These are phyloP conservation scores for Lytechinus variegatus DNA, from an alignment of 35 echinoderm and acorn worm genomes.

Conservation along the genomic window DNA sequence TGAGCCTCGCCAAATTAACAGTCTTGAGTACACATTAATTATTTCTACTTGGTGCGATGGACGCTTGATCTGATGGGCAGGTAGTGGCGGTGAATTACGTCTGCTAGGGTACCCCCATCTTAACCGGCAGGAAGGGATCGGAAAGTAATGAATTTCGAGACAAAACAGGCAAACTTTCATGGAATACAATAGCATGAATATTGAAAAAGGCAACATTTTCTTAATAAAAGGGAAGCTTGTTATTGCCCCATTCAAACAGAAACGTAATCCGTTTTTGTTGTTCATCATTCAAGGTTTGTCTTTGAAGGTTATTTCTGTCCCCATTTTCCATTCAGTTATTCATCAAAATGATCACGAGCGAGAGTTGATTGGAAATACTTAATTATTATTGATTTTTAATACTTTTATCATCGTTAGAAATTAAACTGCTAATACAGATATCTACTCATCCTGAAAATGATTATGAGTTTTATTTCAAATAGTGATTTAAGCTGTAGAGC, in stretches of 20 bases:
- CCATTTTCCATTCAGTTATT: not conserved
- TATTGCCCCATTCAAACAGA: not conserved
- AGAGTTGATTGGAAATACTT: not conserved
- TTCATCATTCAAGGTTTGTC: not conserved
- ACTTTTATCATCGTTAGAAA: too few relatives aligned
- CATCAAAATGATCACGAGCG: not conserved
- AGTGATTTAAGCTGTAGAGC: too few relatives aligned
- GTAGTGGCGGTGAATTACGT: not conserved
- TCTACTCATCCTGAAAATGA: too few relatives aligned
- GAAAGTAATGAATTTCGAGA: constrained; percentile 13
- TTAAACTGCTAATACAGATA: too few relatives aligned
- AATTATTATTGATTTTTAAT: too few relatives aligned
- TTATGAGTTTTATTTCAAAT: too few relatives aligned
- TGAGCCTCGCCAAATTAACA: constrained; percentile 21
- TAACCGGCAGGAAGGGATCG: not conserved
- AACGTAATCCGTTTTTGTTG: not conserved
- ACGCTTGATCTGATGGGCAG: constrained; percentile 19
- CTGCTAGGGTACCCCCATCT: not conserved
- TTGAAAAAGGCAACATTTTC: not conserved
- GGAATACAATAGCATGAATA: not conserved
- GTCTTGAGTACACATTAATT: constrained; percentile 39
- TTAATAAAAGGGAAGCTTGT: not conserved
- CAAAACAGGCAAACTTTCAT: not conserved
- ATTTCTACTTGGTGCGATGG: constrained; percentile 24
- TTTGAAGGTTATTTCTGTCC: not conserved